Base-by-base conservation (phyloP, 1,140 invertebrate species). In the Arctopsyche grandis region DNA sequence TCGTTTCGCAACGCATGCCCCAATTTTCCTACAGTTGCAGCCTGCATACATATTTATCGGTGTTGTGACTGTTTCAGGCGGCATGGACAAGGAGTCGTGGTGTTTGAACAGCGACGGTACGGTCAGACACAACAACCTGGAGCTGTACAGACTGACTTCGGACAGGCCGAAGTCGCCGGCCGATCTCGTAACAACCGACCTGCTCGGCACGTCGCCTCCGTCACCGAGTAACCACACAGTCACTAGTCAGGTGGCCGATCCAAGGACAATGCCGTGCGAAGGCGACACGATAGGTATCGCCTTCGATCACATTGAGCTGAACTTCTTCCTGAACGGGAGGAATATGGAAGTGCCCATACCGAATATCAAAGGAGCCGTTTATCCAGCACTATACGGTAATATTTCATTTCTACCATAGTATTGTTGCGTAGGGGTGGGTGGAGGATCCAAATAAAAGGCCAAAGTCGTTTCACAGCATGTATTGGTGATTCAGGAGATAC, bases 281-380 rank as follows among this genome's bases (percentile, higher is more conserved):
- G 97, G 98, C 70, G 98, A 99, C 87, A 92, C 98, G 78, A 92
- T 99, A 84, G 98, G 98, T 66, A 88, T 99, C 19, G 93, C 95
- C 1, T 99, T 96, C 86, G 98, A 99, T 86, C 98, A 99, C 87
- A 93, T 99, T 75, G 96, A 99, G 85, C 88, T 99, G 38, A 98
- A 97, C 86, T 99, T 99, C 89, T 99, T 93, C 86, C 87, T 98
- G 19, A 99, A 99, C 90, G 98, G 98, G 5, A 94, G 93, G 85
- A 92, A 93, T 82, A 88, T 98, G 83, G 94, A 97, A 83, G 91
- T 92, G 83, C 93, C 96, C n/a, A 90, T 98, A 9, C 91, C 92
- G 78, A 97, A 95, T 87, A 93, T 98, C 77, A 95, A 94, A 86
- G 97, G 97, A 79, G 94, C 95, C 9, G 92, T 98, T 0, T 99